These are phyloP conservation scores for Megastigmus dorsalis DNA, from an alignment of 2,888 invertebrate species.

Conservation along the genomic window DNA sequence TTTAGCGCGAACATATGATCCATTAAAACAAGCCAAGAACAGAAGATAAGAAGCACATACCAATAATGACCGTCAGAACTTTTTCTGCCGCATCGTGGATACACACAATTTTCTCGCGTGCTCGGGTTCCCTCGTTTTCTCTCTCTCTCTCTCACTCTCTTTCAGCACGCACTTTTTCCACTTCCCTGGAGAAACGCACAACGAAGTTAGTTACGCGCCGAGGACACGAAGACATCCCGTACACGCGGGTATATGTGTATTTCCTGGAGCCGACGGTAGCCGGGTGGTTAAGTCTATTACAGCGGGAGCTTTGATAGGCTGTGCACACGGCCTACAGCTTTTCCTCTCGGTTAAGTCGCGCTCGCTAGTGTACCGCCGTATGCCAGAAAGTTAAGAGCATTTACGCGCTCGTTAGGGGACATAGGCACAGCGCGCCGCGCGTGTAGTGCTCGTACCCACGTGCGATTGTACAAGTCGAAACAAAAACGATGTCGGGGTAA, in stretches of 20 bases:
- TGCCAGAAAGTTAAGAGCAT: neutral
- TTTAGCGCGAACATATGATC: neutral
- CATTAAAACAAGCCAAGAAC: neutral
- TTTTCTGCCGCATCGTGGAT: no score
- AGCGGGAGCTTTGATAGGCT: neutral
- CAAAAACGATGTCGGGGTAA: neutral
- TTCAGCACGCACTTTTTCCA: neutral
- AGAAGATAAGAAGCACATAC: neutral
- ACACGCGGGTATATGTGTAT: no score
- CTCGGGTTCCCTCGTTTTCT: no score
- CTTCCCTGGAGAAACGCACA: neutral
- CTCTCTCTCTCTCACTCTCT: no score
- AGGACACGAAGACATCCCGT: neutral
- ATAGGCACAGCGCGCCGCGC: neutral
- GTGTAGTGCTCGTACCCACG: no score
- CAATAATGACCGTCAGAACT: neutral
- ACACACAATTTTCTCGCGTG: no score
- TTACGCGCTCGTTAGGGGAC: no score
- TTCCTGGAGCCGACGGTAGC: neutral
- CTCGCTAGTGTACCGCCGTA: no score
- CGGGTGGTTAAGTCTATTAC: neutral
- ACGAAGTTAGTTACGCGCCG: neutral
- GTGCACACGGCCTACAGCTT: neutral
- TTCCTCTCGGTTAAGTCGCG: neutral
- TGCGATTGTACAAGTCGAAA: no score